A percentile compares a stretch with the other conserved stretches of the same genome.
Evolutionary conservation across 2,113 vertebrate species (phyloP).

Genomic region (Pedetes capensis): DNA sequence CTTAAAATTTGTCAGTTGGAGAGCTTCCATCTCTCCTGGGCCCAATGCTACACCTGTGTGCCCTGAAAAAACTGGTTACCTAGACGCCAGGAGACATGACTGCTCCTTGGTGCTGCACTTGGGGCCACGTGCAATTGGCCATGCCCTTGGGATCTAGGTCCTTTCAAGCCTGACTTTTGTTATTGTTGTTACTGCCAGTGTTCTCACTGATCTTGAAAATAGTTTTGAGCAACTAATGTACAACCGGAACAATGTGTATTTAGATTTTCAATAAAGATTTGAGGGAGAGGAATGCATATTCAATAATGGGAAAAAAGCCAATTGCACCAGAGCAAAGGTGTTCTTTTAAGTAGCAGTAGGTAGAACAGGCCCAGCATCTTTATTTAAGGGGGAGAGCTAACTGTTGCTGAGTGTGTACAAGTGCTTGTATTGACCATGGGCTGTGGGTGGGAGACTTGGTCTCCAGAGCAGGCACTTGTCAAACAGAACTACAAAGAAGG

Average conservation of each 20-base stretch:
- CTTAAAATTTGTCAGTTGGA: background rate
- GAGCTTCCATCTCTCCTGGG: background rate
- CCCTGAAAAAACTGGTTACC: conserved; percentile 37
- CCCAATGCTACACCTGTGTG: background rate
- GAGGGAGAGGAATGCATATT: background rate
- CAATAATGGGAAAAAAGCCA: background rate
- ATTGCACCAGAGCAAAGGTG: background rate
- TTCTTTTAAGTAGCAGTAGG: background rate
- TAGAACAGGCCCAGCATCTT: background rate
- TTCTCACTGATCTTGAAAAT: background rate
- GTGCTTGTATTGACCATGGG: background rate
- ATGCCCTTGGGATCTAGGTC: background rate
- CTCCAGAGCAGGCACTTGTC: background rate
- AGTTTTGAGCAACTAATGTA: background rate
- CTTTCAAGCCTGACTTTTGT: background rate
- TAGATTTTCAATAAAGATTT: conserved; percentile 27
- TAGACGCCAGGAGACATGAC: background rate
- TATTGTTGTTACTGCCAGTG: background rate
- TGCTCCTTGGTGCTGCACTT: background rate
- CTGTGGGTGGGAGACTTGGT: no score
- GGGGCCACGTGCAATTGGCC: background rate
- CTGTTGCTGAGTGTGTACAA: background rate
- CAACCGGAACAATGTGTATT: background rate
- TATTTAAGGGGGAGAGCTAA: background rate
- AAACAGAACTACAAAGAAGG: background rate